A percentile compares a stretch with the other conserved stretches of the same genome.
phyloP scores from a whole-genome alignment of 2,797 vertebrate genomes.

The Siniperca undulata region DNA sequence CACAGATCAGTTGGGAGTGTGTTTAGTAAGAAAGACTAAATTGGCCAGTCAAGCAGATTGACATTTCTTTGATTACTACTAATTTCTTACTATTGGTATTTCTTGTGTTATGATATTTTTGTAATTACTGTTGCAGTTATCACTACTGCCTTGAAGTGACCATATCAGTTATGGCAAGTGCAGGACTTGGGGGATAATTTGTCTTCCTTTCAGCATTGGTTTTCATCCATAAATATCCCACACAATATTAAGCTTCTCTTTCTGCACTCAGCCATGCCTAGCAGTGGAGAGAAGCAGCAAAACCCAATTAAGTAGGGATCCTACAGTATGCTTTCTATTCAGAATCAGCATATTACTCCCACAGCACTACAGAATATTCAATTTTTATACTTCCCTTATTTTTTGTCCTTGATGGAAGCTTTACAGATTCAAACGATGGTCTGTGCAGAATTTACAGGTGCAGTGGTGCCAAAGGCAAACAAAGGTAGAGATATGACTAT shows the following conservation, averaged over 20 bases:
- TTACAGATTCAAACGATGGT: slow-evolving; percentile 42
- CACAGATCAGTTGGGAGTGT: slow-evolving; percentile 3
- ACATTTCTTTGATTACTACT: slow-evolving; percentile 32
- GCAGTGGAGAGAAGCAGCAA: slow-evolving; percentile 64
- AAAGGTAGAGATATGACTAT: slow-evolving; percentile 31
- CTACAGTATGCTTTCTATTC: slow-evolving; percentile 61
- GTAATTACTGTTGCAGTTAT: slow-evolving; percentile 45
- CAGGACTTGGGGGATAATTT: slow-evolving; percentile 52
- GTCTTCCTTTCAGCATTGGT: slow-evolving; percentile 53
- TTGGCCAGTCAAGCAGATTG: background rate
- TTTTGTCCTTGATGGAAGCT: slow-evolving; percentile 51
- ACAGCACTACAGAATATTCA: slow-evolving; percentile 54
- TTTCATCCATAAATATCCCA: slow-evolving; percentile 76
- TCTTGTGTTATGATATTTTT: slow-evolving; percentile 38
- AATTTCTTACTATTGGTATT: slow-evolving; percentile 17
- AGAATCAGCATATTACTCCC: slow-evolving; percentile 68
- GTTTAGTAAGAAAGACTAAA: slow-evolving; percentile 17
- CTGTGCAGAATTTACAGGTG: slow-evolving; percentile 26
- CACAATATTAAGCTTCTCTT: slow-evolving; percentile 70
- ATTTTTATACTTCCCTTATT: slow-evolving; percentile 33
- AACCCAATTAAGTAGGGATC: slow-evolving; percentile 72
- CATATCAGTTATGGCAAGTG: slow-evolving; percentile 53
- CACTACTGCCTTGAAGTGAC: slow-evolving; percentile 51
- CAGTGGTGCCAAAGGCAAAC: slow-evolving; percentile 4
- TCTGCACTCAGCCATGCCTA: slow-evolving; percentile 62